Base-by-base conservation (phyloP, 2,888 invertebrate genomes). In the Orchesella flavescens region DNA sequence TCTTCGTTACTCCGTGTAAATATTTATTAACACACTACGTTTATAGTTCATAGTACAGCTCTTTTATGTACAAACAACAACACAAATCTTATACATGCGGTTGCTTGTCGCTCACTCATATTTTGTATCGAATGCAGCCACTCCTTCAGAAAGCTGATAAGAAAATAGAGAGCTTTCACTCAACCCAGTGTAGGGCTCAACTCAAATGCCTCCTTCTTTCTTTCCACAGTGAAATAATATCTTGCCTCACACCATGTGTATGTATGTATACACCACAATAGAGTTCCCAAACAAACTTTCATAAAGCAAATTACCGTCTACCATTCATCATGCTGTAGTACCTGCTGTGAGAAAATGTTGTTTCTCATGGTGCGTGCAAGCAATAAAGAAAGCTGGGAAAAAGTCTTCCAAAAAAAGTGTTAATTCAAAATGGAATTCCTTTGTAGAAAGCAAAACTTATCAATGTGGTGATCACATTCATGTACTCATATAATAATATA, bases 231-330 rank as follows among this genome's bases (percentile, higher is more conserved):
- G 49, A 46, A 77, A 68, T 77, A 59, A 63, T 46, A 61, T 77
- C 59, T 68, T 44, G 76, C 34, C 24, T n/a, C 63, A 21, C 34
- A 53, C 21, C 63, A 15, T 19, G 24, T 61, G 24, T 12, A 1
- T 44, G 66, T 34, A n/a, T 34, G 49, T 17, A 12, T n/a, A 43
- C n/a, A n/a, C 0, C 17, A 17, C 43, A 72, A 19, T 59, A 72
- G n/a, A 76, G 66, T 55, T 65, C 49, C 68, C 59, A 77, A 65
- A 65, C 61, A 80, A 73, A 73, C 72, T 73, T 81, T 74, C 69
- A 81, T 75, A 81, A 81, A 61, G 81, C 24, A 81, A 81, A 81
- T 81, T 75, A 75, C 81, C 81, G 81, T 75, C 74, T 21, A 75
- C 81, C 81, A 81, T 81, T 66, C 74, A 81, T 81, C 81, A 81